A percentile compares a stretch with the other conserved stretches of the same genome.
Evolutionary conservation across 2,888 invertebrate genomes (phyloP).

Genomic region (Caenorhabditis zanzibari): DNA sequence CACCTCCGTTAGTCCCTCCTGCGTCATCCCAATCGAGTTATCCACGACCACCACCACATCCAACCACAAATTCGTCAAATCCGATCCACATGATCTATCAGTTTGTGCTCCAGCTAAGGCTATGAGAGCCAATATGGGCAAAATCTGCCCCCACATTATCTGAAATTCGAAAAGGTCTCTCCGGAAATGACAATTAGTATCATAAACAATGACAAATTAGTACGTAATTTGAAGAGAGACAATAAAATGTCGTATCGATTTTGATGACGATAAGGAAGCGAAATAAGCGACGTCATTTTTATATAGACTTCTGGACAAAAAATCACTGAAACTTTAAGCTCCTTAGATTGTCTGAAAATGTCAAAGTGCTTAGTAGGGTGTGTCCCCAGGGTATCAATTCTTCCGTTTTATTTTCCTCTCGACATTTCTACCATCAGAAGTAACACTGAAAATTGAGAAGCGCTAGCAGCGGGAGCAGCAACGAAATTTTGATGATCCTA

Average conservation of each 20-base stretch:
- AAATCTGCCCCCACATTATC: not conserved
- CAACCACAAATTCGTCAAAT: constrained; percentile 47
- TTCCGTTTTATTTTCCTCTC: constrained; percentile 7
- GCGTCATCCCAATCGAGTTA: constrained; percentile 55
- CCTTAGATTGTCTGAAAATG: not conserved
- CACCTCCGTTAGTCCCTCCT: constrained; percentile 44
- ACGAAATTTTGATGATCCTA: constrained; percentile 17
- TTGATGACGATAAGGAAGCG: not conserved
- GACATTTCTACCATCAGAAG: not conserved
- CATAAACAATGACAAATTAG: constrained; percentile 15
- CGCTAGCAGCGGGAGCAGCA: not conserved
- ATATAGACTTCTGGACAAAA: not conserved
- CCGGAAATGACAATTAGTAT: constrained; percentile 9
- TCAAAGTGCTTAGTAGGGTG: not conserved
- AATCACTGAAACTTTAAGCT: not conserved
- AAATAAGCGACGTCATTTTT: not conserved
- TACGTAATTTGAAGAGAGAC: not conserved
- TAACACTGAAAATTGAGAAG: not conserved
- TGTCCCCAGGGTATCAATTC: not conserved
- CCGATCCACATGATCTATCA: constrained; percentile 42
- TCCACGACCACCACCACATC: constrained; percentile 61
- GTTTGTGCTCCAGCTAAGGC: not conserved
- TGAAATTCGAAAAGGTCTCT: not conserved
- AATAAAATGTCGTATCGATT: not conserved
- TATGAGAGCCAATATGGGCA: not conserved